Base-by-base conservation (phyloP, 2,888 invertebrate genomes). In the Drosophila kanekoi region DNA sequence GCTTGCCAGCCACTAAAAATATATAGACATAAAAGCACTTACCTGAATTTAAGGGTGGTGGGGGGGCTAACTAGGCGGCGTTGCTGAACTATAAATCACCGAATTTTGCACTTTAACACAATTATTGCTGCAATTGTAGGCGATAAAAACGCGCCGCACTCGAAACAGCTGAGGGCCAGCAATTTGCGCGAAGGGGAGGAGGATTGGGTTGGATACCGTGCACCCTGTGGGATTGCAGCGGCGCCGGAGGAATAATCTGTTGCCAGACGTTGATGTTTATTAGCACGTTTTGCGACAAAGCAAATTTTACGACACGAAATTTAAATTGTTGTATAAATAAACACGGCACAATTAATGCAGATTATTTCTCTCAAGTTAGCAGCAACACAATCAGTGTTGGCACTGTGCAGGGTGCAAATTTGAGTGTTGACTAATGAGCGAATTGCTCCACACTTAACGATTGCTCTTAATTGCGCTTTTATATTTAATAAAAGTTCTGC, bases 201-300 rank as follows among this genome's bases (percentile, higher is more conserved):
- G 16, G n/a, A 33, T 38, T 38, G 40, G 63, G 48, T 45, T 59
- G 54, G n/a, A 35, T 28, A 47, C 78, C 78, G 78, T 48, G 56
- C 74, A 78, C 74, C 74, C 74, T 56, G 69, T 78, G 65, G 65
- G 65, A 78, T 41, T 62, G 48, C 65, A 65, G 51, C 74, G 69
- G 65, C 59, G 69, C 69, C 79, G 69, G 74, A 53, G 47, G 62
- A 69, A 69, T 69, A 43, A 9, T 45, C 23, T 51, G 35, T 44
- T 23, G 20, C 49, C 28, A 47, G 53, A 8, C 37, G 58, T 37
- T 45, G 2, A 20, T n/a, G 9, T 8, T 10, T n/a, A 2, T 44
- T 33, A 20, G 4, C 37, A 20, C 18, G 6, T 10, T 18, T 10
- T 32, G 18, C 20, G 41, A 48, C n/a, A 37, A 20, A 48, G 20